These are phyloP conservation scores for Motacilla tschutschensis DNA, from an alignment of 2,113 vertebrate genomes.

Conservation along the genomic window DNA sequence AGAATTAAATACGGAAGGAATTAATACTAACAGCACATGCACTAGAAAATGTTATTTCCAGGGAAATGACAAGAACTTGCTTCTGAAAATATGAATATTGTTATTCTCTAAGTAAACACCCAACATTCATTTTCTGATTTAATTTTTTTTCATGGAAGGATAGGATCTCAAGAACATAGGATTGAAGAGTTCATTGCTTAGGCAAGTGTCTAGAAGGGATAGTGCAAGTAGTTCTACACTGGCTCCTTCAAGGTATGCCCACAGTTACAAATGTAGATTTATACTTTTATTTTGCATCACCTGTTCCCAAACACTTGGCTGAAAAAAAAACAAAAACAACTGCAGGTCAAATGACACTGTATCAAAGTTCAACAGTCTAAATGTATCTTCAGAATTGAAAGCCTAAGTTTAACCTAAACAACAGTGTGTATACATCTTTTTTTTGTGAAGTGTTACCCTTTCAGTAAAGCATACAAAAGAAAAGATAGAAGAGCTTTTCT, in stretches of 20 bases:
- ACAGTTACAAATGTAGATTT: background rate
- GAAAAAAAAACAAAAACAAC: background rate
- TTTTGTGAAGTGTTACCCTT: background rate
- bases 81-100: background rate
- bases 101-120: constrained; percentile 16
- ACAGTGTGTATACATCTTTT: background rate
- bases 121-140: constrained; percentile 16
- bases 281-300: background rate
- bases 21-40: background rate
- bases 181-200: background rate
- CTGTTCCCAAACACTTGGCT: background rate
- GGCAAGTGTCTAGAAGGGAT: background rate
- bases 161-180: background rate
- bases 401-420: background rate
- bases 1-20: background rate
- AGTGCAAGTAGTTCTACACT: background rate
- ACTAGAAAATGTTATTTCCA: background rate
- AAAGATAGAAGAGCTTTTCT: background rate
- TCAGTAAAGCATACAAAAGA: background rate
- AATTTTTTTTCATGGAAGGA: background rate
- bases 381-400: background rate
- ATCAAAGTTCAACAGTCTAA: background rate
- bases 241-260: background rate
- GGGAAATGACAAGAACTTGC: background rate
- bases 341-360: background rate